Conservation (phyloP, 2,888 invertebrate species). For the Nomada fucata region DNA sequence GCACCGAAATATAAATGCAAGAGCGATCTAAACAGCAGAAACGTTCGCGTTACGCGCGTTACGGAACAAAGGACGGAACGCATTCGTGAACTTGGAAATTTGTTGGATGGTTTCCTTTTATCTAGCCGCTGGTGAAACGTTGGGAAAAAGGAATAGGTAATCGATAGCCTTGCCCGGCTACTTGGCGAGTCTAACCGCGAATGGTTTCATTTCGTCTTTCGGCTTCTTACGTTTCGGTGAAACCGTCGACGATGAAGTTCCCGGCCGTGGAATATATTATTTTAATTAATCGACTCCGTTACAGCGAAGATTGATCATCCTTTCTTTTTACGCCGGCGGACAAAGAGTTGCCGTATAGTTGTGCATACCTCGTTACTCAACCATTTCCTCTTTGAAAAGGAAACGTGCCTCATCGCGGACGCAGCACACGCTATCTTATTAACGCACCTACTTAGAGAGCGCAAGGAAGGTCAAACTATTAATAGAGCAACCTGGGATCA, state of each 20-base stretch:
- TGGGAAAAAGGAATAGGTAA: background rate
- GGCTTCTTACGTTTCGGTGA: background rate
- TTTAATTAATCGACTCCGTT: background rate
- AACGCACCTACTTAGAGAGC: conserved; percentile 52
- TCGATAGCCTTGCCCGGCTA: background rate
- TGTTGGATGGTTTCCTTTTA: background rate
- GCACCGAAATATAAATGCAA: background rate
- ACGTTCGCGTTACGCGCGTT: too few relatives aligned
- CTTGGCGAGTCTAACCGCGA: background rate
- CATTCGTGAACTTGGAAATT: background rate
- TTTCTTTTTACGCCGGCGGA: background rate
- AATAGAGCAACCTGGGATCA: conserved; percentile 68
- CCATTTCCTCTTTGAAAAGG: conserved; percentile 31
- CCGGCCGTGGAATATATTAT: background rate
- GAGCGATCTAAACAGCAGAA: too few relatives aligned
- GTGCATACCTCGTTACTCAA: conserved; percentile 2
- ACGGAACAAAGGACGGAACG: background rate
- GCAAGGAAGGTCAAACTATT: conserved; percentile 72
- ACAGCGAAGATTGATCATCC: background rate
- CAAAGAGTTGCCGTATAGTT: background rate
- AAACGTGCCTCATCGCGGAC: conserved; percentile 23
- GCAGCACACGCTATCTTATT: conserved; percentile 40
- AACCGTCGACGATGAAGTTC: background rate
- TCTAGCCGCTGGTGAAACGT: background rate
- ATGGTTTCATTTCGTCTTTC: background rate